These are phyloP conservation scores for Heterotilapia buettikoferi DNA, from an alignment of 2,113 vertebrate species.

Conservation along the genomic window DNA sequence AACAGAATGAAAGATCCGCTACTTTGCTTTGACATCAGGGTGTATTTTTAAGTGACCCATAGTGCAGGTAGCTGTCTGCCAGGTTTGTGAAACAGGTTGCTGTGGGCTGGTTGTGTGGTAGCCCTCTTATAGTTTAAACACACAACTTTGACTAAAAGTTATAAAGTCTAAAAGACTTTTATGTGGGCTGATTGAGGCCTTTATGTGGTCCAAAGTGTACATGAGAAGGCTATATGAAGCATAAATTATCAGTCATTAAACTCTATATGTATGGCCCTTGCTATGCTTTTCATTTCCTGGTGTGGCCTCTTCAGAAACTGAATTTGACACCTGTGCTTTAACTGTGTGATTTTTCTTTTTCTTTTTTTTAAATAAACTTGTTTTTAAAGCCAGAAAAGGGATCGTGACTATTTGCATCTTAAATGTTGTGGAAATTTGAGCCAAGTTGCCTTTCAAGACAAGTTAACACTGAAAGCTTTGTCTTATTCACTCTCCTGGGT, in stretches of 20 bases:
- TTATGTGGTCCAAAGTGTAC: background rate
- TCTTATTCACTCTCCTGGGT: background rate
- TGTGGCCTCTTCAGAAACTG: background rate
- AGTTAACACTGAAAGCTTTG: background rate
- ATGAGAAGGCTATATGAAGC: background rate
- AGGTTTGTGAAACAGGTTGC: background rate
- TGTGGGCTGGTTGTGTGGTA: background rate
- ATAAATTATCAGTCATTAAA: background rate
- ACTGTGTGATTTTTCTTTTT: background rate
- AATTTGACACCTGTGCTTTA: background rate
- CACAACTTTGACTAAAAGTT: background rate
- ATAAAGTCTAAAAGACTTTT: background rate
- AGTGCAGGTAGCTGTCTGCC: background rate
- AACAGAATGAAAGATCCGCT: background rate
- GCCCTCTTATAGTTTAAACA: background rate
- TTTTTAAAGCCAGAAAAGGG: background rate
- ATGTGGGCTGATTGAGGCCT: background rate
- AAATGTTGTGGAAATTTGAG: background rate
- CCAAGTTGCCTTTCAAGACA: background rate
- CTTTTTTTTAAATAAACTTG: background rate
- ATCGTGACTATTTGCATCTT: background rate
- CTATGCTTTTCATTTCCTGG: background rate
- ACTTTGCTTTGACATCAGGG: background rate
- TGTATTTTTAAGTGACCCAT: background rate
- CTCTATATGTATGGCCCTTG: background rate